Conservation (phyloP, 1,140 invertebrate genomes). For the Drosophila sechellia region DNA sequence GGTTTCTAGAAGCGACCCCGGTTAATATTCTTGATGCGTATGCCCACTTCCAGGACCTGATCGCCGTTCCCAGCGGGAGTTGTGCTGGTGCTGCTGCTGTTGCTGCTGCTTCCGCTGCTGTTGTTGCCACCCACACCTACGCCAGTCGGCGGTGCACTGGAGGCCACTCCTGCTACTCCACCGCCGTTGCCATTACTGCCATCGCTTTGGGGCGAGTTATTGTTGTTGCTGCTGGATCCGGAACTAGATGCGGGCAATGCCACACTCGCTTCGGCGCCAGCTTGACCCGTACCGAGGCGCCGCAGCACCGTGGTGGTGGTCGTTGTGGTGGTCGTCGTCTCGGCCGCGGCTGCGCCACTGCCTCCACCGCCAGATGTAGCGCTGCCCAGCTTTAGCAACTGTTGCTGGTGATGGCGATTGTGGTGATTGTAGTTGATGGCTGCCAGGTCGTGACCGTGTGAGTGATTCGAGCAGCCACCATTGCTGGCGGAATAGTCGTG, state of each 20-base stretch:
- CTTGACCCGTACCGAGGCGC: constrained; percentile 32
- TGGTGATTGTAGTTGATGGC: constrained; percentile 74
- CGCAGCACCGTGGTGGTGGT: constrained; percentile 70
- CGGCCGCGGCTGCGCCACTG: constrained; percentile 47
- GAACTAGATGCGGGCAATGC: constrained; percentile 18
- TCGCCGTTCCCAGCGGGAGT: constrained; percentile 44
- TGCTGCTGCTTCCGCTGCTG: constrained; percentile 37
- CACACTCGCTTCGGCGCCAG: constrained; percentile 24
- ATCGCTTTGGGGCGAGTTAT: constrained; percentile 72
- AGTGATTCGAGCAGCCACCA: constrained; percentile 22
- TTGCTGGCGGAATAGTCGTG: constrained; percentile 88
- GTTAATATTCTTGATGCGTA: constrained; percentile 82
- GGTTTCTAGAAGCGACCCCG: constrained; percentile 58
- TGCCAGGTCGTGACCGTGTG: constrained; percentile 50
- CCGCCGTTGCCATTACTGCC: constrained; percentile 65
- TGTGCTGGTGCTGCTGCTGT: constrained; percentile 34
- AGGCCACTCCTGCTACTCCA: neutral
- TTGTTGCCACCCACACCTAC: constrained; percentile 6
- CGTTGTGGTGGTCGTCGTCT: constrained; percentile 70
- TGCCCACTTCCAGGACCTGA: constrained; percentile 79
- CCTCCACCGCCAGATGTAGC: constrained; percentile 12
- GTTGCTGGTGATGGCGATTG: constrained; percentile 73
- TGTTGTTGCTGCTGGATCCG: constrained; percentile 61
- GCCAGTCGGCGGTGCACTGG: constrained; percentile 6
- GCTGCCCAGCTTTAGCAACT: constrained; percentile 57